A percentile compares a stretch with the other conserved stretches of the same genome.
Evolutionary conservation across 2,888 invertebrate species (phyloP).

Genomic region (Rhagonycha fulva): DNA sequence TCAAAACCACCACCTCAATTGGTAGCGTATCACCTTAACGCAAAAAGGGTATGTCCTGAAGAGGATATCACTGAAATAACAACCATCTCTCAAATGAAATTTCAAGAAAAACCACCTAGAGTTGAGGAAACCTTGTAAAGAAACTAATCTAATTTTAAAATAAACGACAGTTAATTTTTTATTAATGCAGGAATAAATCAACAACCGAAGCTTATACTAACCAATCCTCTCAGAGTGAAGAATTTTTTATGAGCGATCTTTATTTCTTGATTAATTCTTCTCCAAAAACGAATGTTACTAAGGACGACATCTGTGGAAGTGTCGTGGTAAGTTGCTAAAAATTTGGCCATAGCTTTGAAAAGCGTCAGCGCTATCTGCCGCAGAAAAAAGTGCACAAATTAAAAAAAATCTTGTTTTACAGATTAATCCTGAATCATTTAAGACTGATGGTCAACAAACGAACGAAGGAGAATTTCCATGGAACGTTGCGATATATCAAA

Average conservation of each 20-base stretch:
- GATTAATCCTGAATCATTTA: slow-evolving; percentile 59
- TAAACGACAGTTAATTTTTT: no score
- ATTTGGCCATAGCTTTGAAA: no score
- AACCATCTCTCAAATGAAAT: not conserved
- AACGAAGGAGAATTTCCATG: slow-evolving; percentile 70
- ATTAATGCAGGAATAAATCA: no score
- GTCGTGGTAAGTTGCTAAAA: slow-evolving; percentile 49
- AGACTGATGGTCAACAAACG: slow-evolving; percentile 63
- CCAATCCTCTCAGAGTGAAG: slow-evolving; percentile 27
- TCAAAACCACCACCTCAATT: slow-evolving; percentile 59
- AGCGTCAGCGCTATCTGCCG: no score
- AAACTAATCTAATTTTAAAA: no score
- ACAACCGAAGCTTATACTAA: not conserved
- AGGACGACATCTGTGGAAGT: slow-evolving; percentile 51
- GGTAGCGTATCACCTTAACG: slow-evolving; percentile 61
- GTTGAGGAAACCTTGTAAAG: no score
- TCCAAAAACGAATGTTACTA: not conserved
- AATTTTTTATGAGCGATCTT: slow-evolving; percentile 47
- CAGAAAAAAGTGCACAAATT: no score
- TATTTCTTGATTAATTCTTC: slow-evolving; percentile 25
- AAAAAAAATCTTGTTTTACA: not conserved
- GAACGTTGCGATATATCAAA: slow-evolving; percentile 66
- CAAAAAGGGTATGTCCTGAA: slow-evolving; percentile 61
- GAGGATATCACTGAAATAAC: slow-evolving; percentile 28
- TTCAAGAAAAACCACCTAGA: not conserved